Percentiles rank a stretch among this genome's conserved stretches.
phyloP scores from a whole-genome alignment of 1,140 invertebrate genomes.

The Chelonus insularis region DNA sequence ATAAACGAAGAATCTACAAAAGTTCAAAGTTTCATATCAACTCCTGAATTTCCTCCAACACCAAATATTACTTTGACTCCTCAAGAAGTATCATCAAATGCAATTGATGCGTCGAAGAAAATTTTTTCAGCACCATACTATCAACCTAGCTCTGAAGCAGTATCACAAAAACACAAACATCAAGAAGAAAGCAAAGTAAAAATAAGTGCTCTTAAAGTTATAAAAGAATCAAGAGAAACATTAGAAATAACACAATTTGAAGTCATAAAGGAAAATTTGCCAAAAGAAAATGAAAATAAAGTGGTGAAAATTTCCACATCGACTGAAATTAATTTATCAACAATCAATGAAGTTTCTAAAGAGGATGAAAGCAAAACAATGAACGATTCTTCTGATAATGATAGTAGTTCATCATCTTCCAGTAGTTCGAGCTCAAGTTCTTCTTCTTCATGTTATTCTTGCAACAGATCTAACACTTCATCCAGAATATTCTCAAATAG shows the following conservation, averaged over 20 bases:
- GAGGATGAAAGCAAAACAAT: too few relatives aligned
- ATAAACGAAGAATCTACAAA: slow-evolving; percentile 39
- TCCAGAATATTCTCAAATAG: too few relatives aligned
- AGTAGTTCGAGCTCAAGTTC: too few relatives aligned
- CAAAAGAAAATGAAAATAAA: slow-evolving; percentile 47
- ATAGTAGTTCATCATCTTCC: too few relatives aligned
- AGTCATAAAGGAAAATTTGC: slow-evolving; percentile 53
- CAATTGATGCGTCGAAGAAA: slow-evolving; percentile 29
- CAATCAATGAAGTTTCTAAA: too few relatives aligned
- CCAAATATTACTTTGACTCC: slow-evolving; percentile 50
- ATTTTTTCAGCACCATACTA: slow-evolving; percentile 45
- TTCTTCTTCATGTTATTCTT: too few relatives aligned
- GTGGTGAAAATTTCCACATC: slow-evolving; percentile 52
- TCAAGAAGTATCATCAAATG: slow-evolving; percentile 36
- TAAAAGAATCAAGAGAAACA: slow-evolving; percentile 1
- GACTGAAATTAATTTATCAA: too few relatives aligned
- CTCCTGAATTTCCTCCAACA: slow-evolving; percentile 53
- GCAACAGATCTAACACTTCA: too few relatives aligned
- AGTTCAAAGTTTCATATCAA: slow-evolving; percentile 44
- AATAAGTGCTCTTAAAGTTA: neutral
- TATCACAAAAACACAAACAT: slow-evolving; percentile 2
- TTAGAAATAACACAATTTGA: slow-evolving; percentile 53
- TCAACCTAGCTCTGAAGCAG: slow-evolving; percentile 38
- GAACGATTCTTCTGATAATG: too few relatives aligned
- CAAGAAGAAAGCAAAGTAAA: slow-evolving; percentile 16